These are phyloP conservation scores for Otolemur crassicaudatus DNA, from an alignment of 2,797 vertebrate genomes.

Conservation along the genomic window DNA sequence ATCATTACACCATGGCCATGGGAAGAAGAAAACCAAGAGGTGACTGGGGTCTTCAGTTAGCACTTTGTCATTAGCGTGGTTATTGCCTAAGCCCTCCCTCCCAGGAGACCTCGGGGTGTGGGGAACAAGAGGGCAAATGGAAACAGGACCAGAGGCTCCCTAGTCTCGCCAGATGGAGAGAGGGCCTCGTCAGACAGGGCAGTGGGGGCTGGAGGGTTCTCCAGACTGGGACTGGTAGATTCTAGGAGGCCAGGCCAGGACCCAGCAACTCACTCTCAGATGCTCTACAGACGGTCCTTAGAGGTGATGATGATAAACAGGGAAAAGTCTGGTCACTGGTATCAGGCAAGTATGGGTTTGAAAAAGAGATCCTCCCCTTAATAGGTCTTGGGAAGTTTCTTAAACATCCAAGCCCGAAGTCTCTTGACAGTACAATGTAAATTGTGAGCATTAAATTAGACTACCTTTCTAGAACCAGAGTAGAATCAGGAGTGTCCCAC, in stretches of 20 bases:
- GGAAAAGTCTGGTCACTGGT: not conserved
- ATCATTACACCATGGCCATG: constrained; percentile 75
- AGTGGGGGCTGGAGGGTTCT: not conserved
- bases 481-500: not conserved
- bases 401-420: not conserved
- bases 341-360: not conserved
- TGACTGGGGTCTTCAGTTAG: constrained; percentile 72
- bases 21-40: constrained; percentile 80
- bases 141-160: constrained; percentile 45
- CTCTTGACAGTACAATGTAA: no score
- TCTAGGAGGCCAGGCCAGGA: constrained; percentile 1
- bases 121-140: constrained; percentile 37
- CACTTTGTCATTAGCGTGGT: constrained; percentile 70
- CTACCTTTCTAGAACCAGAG: not conserved
- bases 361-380: not conserved
- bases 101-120: not conserved
- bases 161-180: constrained; percentile 63
- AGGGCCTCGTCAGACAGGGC: not conserved
- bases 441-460: not conserved
- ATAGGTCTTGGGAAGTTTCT: not conserved
- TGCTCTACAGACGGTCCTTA: not conserved
- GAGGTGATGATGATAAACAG: not conserved
- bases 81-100: constrained; percentile 51
- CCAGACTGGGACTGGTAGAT: not conserved
- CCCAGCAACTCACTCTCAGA: not conserved